phyloP scores from a whole-genome alignment of 2,888 invertebrate genomes.

The Teleiodes luculella region DNA sequence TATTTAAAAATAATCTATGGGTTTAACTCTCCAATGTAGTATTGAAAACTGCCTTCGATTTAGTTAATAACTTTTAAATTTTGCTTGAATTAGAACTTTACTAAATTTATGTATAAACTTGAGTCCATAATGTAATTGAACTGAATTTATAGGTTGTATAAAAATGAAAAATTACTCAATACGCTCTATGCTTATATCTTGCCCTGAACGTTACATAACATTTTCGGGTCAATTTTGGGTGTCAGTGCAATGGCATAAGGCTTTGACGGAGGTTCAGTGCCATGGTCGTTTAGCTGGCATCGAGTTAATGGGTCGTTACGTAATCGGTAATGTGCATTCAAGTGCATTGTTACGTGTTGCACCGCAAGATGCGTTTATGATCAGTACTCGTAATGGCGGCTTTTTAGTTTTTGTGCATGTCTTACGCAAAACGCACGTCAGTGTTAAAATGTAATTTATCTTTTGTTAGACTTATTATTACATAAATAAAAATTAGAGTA shows the following conservation, averaged over 20 bases:
- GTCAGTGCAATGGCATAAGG: constrained; percentile 27
- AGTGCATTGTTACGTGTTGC: background rate
- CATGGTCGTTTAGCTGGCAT: constrained; percentile 34
- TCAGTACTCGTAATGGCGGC: background rate
- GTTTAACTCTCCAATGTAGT: too few species aligned
- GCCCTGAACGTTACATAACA: constrained; percentile 12
- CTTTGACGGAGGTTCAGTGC: constrained; percentile 49
- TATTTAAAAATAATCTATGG: too few species aligned
- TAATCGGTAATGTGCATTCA: constrained; percentile 4
- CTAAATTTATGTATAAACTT: too few species aligned
- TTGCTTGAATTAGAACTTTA: too few species aligned
- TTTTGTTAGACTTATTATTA: too few species aligned
- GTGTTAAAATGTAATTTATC: background rate
- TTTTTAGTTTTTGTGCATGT: background rate
- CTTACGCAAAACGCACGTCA: background rate
- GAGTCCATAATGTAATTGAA: too few species aligned
- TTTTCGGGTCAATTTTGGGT: constrained; percentile 31
- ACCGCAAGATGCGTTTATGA: constrained; percentile 7
- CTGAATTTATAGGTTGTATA: too few species aligned
- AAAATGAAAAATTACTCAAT: too few species aligned
- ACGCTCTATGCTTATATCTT: background rate
- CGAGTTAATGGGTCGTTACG: background rate
- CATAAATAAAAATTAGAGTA: too few species aligned
- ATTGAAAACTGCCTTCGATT: too few species aligned
- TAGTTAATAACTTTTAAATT: too few species aligned